phyloP scores from a whole-genome alignment of 2,797 vertebrate genomes.

The Ataeniobius toweri region DNA sequence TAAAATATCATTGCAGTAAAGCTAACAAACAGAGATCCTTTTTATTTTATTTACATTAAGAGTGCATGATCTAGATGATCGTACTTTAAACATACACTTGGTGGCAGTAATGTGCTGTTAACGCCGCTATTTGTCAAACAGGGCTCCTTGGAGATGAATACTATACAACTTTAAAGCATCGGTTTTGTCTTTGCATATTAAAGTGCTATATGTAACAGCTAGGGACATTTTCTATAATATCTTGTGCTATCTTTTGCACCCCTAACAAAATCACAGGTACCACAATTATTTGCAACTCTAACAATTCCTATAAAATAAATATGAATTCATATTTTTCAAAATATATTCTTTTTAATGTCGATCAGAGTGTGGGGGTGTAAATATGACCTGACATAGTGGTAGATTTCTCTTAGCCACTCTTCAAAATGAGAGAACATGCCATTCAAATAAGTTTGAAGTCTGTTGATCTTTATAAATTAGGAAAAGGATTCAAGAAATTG shows the following conservation, averaged over 20 bases:
- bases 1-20: not conserved
- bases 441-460: not conserved
- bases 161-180: not conserved
- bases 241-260: not conserved
- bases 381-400: too few species aligned
- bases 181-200: not conserved
- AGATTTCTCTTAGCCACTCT: too few species aligned
- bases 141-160: not conserved
- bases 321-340: not conserved
- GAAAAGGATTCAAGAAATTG: not conserved
- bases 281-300: not conserved
- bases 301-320: not conserved
- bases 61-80: not conserved
- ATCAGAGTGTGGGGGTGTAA: not conserved
- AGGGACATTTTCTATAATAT: not conserved
- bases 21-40: not conserved
- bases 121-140: not conserved
- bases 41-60: not conserved
- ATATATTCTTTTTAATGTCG: not conserved
- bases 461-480: not conserved
- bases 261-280: not conserved
- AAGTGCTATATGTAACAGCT: not conserved
- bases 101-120: constrained; percentile 46
- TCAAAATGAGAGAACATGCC: not conserved
- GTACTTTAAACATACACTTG: constrained; percentile 39